Percentiles rank a stretch among this genome's conserved stretches.
Conservation (phyloP, 2,888 invertebrate genomes). For the Drosophila macrospina region DNA sequence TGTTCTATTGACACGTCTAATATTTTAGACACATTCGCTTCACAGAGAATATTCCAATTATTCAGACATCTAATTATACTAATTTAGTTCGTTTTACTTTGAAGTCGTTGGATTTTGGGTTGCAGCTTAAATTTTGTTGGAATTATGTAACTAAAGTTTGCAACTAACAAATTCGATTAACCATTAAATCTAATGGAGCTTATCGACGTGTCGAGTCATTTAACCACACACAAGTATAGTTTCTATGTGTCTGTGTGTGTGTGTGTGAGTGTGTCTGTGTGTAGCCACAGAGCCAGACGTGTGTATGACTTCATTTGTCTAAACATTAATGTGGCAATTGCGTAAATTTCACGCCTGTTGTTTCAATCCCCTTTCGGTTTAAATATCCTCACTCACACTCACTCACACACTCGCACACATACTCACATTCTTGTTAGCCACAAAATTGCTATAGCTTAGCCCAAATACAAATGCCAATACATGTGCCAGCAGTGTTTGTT, state of each 20-base stretch:
- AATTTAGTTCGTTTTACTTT: no score
- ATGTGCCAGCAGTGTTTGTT: conserved; percentile 45
- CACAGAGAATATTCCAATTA: no score
- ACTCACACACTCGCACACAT: conserved; percentile 18
- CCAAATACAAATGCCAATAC: conserved; percentile 73
- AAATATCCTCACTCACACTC: conserved; percentile 51
- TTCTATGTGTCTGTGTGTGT: not conserved
- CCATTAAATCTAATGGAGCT: conserved; percentile 67
- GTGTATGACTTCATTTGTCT: conserved; percentile 71
- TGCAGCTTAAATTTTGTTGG: conserved; percentile 14
- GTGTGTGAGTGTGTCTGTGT: conserved; percentile 8
- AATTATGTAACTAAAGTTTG: conserved; percentile 41
- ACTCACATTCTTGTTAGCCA: conserved; percentile 45
- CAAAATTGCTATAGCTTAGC: conserved; percentile 71
- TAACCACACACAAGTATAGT: conserved; percentile 41
- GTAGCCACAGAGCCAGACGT: conserved; percentile 25
- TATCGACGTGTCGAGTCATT: conserved; percentile 45
- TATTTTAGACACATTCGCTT: no score
- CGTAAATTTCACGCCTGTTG: conserved; percentile 75
- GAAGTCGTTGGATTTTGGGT: not conserved
- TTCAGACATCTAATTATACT: no score
- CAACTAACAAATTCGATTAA: conserved; percentile 50
- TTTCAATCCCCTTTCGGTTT: conserved; percentile 55
- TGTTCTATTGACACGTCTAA: no score
- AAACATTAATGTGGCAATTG: conserved; percentile 74